Evolutionary conservation across 2,888 invertebrate genomes (phyloP), one percentile per base, ranked within the genome.

Genomic region (Callinectes sapidus): DNA sequence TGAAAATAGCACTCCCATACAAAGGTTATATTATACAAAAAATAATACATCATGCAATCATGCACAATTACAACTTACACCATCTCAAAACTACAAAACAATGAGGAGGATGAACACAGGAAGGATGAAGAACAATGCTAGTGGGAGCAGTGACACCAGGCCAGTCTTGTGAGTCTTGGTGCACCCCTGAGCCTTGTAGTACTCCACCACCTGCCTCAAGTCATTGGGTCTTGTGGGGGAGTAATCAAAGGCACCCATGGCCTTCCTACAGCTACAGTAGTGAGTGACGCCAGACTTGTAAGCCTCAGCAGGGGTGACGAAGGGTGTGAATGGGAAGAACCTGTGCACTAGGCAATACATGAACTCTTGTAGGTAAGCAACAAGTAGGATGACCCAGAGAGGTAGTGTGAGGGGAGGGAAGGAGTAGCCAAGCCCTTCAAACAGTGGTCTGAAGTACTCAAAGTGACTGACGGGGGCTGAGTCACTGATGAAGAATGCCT

Each of bases 401-500:
- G 91, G 91, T 32, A 91, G 88, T 2, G 18, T 77, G 14, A 88
- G 1, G 35, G 14, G n/a, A 23, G 91, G 91, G 71, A 91, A 91
- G 35, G 54, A 39, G 77, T 91, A 87, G 39, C 77, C 91, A 0
- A 91, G 88, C 18, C 91, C 91, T 0, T 91, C 88, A n/a, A 35
- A 88, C 91, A 88, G 87, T 8, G 91, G 91, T 10, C 81, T 35
- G 81, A 86, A 91, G 54, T 91, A 91, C 77, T 91, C 88, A 54
- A 88, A 91, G 71, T 91, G 32, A 81, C 88, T 91, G 35, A 87
- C 66, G 3, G 91, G 91, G 14, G 39, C 42, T 23, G 42, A 66
- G 91, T 91, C 91, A 77, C 32, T 88, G 77, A 91, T 91, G 55
- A 91, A 91, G 81, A 88, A 91, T 10, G 91, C 91, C 54, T 91